phyloP scores from a whole-genome alignment of 2,113 vertebrate species.

The Malurus cyaneus region DNA sequence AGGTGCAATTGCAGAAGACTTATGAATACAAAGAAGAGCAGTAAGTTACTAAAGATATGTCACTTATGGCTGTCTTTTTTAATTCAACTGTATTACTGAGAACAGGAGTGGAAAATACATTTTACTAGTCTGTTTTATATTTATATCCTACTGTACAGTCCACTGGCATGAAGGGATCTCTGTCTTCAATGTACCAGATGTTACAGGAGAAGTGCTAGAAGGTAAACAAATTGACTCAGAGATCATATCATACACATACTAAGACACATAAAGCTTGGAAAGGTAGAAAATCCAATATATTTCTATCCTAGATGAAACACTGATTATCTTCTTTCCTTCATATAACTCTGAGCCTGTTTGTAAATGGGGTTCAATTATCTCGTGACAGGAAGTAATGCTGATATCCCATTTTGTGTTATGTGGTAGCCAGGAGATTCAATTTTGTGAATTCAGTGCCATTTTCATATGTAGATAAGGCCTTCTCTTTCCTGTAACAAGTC shows the following conservation, averaged over 20 bases:
- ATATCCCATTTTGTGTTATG: not conserved
- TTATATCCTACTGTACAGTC: not conserved
- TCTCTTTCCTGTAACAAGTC: not conserved
- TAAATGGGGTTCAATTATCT: not conserved
- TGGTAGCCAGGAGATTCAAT: not conserved
- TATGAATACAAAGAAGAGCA: slow-evolving; percentile 45
- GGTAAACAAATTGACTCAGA: slow-evolving; percentile 9
- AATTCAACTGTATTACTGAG: not conserved
- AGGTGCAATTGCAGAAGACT: slow-evolving; percentile 15
- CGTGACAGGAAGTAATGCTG: not conserved
- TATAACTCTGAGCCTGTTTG: not conserved
- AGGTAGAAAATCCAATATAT: not conserved
- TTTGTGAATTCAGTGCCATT: not conserved
- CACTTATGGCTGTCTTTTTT: not conserved
- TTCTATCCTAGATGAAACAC: not conserved
- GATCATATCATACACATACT: not conserved
- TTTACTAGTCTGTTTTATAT: not conserved
- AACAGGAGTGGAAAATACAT: not conserved
- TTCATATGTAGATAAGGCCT: not conserved
- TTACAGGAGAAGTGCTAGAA: not conserved
- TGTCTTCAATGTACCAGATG: not conserved
- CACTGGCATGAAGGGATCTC: not conserved
- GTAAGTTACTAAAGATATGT: not conserved
- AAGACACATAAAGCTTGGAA: not conserved
- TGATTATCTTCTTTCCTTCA: not conserved